Conservation (phyloP, 2,797 vertebrate genomes). For the Cottoperca gobio region DNA sequence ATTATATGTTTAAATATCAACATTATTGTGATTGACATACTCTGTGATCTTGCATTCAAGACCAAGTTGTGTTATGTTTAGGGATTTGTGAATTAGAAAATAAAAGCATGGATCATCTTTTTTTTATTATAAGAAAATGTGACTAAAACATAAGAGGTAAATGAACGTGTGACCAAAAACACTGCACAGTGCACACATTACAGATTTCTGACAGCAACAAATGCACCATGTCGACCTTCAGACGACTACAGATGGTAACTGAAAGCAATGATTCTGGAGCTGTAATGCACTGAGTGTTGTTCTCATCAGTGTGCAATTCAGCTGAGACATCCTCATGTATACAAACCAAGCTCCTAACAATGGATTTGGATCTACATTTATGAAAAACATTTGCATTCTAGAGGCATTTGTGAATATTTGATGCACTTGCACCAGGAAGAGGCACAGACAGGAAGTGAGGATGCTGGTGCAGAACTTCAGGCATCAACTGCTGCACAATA, state of each 20-base stretch:
- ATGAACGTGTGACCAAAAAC: neutral
- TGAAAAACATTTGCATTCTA: conserved; percentile 72
- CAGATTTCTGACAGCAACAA: conserved; percentile 22
- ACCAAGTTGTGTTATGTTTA: neutral
- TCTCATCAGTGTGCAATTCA: conserved; percentile 52
- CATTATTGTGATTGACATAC: neutral
- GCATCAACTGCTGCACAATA: conserved; percentile 43
- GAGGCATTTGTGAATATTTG: conserved; percentile 70
- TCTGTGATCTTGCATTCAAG: neutral
- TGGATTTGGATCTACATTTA: conserved; percentile 70
- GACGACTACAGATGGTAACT: conserved; percentile 20
- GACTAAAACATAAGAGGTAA: neutral
- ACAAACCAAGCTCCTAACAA: conserved; percentile 65
- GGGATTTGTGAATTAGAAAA: neutral
- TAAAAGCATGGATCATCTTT: neutral
- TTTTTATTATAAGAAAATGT: neutral
- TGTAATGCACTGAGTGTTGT: conserved; percentile 43
- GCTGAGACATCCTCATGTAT: conserved; percentile 53
- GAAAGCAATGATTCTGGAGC: conserved; percentile 29
- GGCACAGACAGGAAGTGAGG: conserved; percentile 35
- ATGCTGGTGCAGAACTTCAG: conserved; percentile 47
- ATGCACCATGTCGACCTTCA: conserved; percentile 17
- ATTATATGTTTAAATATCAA: conserved; percentile 13
- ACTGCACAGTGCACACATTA: neutral
- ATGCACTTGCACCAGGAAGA: conserved; percentile 60